A percentile compares a stretch with the other conserved stretches of the same genome.
These are phyloP conservation scores for Cataglyphis hispanica DNA, from an alignment of 1,140 invertebrate genomes.

Conservation along the genomic window DNA sequence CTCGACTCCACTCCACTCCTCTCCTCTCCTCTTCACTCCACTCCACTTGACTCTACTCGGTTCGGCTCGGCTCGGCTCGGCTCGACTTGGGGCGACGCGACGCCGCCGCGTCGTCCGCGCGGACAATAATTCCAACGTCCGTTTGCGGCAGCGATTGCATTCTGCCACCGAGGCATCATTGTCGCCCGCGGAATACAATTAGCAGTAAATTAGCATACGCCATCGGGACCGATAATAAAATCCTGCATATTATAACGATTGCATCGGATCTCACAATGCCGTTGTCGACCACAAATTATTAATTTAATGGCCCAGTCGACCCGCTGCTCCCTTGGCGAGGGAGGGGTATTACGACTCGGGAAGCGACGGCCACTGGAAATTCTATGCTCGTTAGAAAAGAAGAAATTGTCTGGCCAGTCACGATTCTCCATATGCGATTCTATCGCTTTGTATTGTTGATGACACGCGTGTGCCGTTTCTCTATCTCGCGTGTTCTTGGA, in stretches of 20 bases:
- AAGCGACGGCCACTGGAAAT: conserved; percentile 68
- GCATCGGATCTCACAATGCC: conserved; percentile 86
- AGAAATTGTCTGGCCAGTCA: conserved; percentile 44
- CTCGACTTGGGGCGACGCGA: not conserved
- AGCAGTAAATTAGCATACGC: conserved; percentile 87
- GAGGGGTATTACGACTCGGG: conserved; percentile 74
- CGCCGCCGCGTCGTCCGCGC: conserved; percentile 48
- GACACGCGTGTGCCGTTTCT: conserved; percentile 30
- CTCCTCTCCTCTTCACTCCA: too few species aligned
- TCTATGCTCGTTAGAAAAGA: conserved; percentile 48
- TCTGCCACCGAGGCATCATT: conserved; percentile 84
- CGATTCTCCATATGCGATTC: not conserved
- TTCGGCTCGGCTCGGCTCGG: not conserved
- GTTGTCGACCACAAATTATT: conserved; percentile 86
- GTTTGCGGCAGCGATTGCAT: conserved; percentile 73
- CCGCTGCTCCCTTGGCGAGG: conserved; percentile 33
- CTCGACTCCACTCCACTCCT: not conserved
- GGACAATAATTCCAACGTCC: conserved; percentile 65
- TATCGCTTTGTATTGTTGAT: conserved; percentile 16
- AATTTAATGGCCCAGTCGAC: conserved; percentile 84
- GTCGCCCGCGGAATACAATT: conserved; percentile 86
- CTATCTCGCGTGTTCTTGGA: not conserved
- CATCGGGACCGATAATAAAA: conserved; percentile 86
- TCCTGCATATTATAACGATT: conserved; percentile 86
- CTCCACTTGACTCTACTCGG: too few species aligned